Conservation (phyloP, 2,888 invertebrate genomes). For the Epistrophella euchroma region DNA sequence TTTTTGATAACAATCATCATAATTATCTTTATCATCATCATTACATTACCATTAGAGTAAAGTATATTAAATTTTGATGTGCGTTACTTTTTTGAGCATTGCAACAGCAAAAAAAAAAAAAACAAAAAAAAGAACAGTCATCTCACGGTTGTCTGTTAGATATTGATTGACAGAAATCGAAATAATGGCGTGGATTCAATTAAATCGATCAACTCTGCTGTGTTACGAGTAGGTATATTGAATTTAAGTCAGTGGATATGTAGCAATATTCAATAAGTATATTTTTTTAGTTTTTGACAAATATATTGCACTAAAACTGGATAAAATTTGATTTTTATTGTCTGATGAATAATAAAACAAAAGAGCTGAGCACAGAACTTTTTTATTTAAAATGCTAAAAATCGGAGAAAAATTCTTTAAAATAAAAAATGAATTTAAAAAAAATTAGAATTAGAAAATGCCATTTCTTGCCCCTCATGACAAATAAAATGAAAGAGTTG, state of each 20-base stretch:
- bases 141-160: background rate
- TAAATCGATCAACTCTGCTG: conserved; percentile 45
- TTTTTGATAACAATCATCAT: conserved; percentile 11
- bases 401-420: too few relatives aligned
- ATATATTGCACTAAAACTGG: conserved; percentile 32
- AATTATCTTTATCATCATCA: conserved; percentile 13
- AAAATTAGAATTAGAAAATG: too few relatives aligned
- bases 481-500: conserved; percentile 41
- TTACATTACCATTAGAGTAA: conserved; percentile 5
- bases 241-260: conserved; percentile 14
- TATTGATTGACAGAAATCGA: background rate
- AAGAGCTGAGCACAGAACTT: conserved; percentile 14
- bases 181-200: conserved; percentile 27
- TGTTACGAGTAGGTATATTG: conserved; percentile 22
- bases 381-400: background rate
- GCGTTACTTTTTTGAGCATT: conserved; percentile 7
- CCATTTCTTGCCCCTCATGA: background rate
- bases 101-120: background rate
- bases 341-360: conserved; percentile 9
- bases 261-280: conserved; percentile 10
- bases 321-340: conserved; percentile 42
- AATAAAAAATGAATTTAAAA: too few relatives aligned
- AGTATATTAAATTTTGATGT: conserved; percentile 22
- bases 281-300: conserved; percentile 15
- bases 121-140: background rate